Percentiles rank a stretch among this genome's conserved stretches.
Evolutionary conservation across 64 coral and sea anemone genomes (phyloP).

Genomic region (Stichodactyla mertensii): DNA sequence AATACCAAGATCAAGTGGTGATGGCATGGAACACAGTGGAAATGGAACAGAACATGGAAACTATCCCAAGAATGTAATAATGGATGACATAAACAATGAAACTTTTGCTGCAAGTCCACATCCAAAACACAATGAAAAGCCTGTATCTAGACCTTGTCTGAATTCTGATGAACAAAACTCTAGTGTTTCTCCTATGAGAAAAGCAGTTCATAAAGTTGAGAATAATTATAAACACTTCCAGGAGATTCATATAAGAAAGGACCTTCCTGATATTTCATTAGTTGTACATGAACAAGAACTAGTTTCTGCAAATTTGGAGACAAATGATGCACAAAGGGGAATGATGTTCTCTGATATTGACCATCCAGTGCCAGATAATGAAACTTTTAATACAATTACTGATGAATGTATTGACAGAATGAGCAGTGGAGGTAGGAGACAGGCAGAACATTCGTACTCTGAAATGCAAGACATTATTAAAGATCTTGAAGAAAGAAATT

Average conservation of each 20-base stretch:
- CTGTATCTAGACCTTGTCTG: background rate
- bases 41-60: slow-evolving; percentile 15
- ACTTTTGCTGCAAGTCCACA: background rate
- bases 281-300: background rate
- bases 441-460: background rate
- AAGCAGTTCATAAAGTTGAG: slow-evolving; percentile 7
- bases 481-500: slow-evolving; percentile 54
- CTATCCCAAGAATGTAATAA: background rate
- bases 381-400: background rate
- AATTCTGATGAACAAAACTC: background rate
- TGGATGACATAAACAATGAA: background rate
- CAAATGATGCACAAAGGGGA: background rate
- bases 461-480: slow-evolving; percentile 39
- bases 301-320: background rate
- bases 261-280: background rate
- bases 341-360: background rate
- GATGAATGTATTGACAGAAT: background rate
- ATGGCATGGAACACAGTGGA: slow-evolving; percentile 84
- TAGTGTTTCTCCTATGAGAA: background rate
- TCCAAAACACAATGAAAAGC: background rate
- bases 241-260: background rate
- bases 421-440: background rate
- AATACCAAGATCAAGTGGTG: slow-evolving; percentile 90
- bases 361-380: background rate
- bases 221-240: background rate